These are phyloP conservation scores for Macaria notata DNA, from an alignment of 2,888 invertebrate genomes.

Conservation along the genomic window DNA sequence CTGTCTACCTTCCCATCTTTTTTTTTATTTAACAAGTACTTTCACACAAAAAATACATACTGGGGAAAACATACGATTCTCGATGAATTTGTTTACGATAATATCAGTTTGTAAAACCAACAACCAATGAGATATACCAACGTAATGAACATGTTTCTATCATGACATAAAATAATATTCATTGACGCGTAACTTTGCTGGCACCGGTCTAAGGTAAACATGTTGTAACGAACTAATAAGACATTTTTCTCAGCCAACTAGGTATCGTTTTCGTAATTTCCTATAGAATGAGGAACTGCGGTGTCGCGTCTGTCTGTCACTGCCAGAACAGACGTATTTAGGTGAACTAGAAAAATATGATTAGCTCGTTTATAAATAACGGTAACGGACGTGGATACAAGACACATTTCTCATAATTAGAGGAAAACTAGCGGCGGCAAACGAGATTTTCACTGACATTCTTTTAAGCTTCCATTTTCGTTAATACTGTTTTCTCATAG, in stretches of 20 bases:
- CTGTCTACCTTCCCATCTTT: too few species aligned
- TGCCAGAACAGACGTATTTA: conserved; percentile 51
- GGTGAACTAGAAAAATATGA: conserved; percentile 55
- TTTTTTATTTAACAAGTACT: too few species aligned
- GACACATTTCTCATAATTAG: conserved; percentile 43
- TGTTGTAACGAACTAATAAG: conserved; percentile 16
- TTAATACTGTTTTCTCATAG: too few species aligned
- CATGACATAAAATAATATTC: conserved; percentile 1
- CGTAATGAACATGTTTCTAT: not conserved
- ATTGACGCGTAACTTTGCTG: not conserved
- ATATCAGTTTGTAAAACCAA: too few species aligned
- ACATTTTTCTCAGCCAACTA: conserved; percentile 25
- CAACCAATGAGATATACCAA: too few species aligned
- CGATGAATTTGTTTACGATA: too few species aligned
- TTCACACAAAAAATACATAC: too few species aligned
- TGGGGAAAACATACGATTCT: too few species aligned
- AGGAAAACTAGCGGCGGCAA: not conserved
- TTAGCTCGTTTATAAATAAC: conserved; percentile 44
- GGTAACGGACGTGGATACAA: conserved; percentile 21
- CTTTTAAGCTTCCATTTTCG: too few species aligned
- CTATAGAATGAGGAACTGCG: conserved; percentile 28
- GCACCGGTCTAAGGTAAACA: conserved; percentile 14
- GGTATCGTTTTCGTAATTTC: conserved; percentile 32
- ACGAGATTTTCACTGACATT: too few species aligned
- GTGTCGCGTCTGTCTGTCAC: conserved; percentile 43